Evolutionary conservation across 1,140 invertebrate genomes (phyloP), one percentile per base, ranked within the genome.

Genomic region (Cardiocondyla obscurior): DNA sequence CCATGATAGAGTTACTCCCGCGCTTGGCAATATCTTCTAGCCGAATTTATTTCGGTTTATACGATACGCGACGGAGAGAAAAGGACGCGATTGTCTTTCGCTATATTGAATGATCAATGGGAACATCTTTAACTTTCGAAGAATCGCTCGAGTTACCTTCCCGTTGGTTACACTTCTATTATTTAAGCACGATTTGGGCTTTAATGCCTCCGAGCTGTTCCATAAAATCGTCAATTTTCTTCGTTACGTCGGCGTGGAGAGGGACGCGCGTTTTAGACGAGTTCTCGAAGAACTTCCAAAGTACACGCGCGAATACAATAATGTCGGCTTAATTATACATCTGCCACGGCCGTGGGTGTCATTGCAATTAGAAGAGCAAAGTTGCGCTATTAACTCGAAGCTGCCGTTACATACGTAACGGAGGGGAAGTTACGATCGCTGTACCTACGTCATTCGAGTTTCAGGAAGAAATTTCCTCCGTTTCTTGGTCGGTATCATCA

Each of bases 381-480:
- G 53, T 81, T 81, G 10, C 6, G 42, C 25, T 42, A 67, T 79
- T 53, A 70, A 72, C 51, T 58, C 5, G n/a, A 22, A 46, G 16
- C 33, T 19, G 39, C 14, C n/a, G 22, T 64, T 70, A 12, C 51
- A 30, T 44, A 36, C n/a, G 19, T 53, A 69, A 51, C 33, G n/a
- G 36, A n/a, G 16, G 16, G 19, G 46, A 70, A 79, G 64, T 70
- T 79, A 82, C 30, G 70, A 51, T 82, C 72, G 25, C 25, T 30
- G 19, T 30, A 60, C 14, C 22, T n/a, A n/a, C 22, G 46, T 77
- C 58, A 55, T 83, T 83, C 46, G 25, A 70, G 79, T 62, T 82
- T 73, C 46, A 33, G n/a, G 33, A 58, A 82, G 57, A 83, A 65
- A 64, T 83, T 73, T 36, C 28, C 30, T 51, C 22, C 72, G 44